Percentiles rank a stretch among this genome's conserved stretches.
phyloP scores from a whole-genome alignment of 1,140 invertebrate genomes.

The Apis mellifera region Amel_HAv3.1 CM009939.2:10171501-10172000 shows the following conservation, averaged over 20 bases:
- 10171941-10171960: no score
- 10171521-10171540: slow-evolving; percentile 36
- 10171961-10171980: no score
- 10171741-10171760: slow-evolving; percentile 4
- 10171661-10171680: not conserved
- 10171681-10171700: not conserved
- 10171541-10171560: slow-evolving; percentile 42
- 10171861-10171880: not conserved
- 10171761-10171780: slow-evolving; percentile 45
- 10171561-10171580: slow-evolving; percentile 15
- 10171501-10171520: slow-evolving; percentile 15
- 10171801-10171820: slow-evolving; percentile 37
- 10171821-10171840: slow-evolving; percentile 63
- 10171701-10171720: not conserved
- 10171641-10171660: not conserved
- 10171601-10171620: slow-evolving; percentile 12
- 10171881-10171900: no score
- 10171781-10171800: slow-evolving; percentile 25
- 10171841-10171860: slow-evolving; percentile 66
- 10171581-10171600: not conserved
- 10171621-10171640: slow-evolving; percentile 7
- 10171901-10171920: not conserved
- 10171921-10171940: no score
- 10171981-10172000: no score
- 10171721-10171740: slow-evolving; percentile 5